phyloP scores from a whole-genome alignment of 2,797 vertebrate species.

The Pelobates cultripes region DNA sequence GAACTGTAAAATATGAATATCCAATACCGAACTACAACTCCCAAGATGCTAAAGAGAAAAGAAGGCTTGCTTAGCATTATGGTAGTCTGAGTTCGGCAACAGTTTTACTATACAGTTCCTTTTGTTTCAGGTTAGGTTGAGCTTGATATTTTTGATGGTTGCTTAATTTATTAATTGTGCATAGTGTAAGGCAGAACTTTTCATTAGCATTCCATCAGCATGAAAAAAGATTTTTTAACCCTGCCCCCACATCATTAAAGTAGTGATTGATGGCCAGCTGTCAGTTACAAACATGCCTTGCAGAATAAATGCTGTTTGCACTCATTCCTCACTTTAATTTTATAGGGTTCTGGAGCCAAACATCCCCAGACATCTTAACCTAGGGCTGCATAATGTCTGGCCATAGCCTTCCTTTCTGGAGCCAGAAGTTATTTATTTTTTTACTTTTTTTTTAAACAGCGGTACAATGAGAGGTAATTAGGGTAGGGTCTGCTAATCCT shows the following conservation, averaged over 20 bases:
- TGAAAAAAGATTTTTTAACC: background rate
- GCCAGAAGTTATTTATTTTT: conserved; percentile 60
- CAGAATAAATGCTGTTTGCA: conserved; percentile 67
- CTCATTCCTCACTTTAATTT: conserved; percentile 79
- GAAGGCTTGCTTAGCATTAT: too few relatives aligned
- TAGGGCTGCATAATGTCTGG: conserved; percentile 76
- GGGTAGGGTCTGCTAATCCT: conserved; percentile 70
- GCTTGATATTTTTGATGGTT: too few relatives aligned
- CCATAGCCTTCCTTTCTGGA: conserved; percentile 73
- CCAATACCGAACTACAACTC: too few relatives aligned
- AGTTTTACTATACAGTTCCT: too few relatives aligned
- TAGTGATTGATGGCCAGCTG: conserved; percentile 58
- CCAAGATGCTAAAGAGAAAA: too few relatives aligned
- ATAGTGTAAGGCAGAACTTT: too few relatives aligned
- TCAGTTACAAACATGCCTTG: conserved; percentile 58
- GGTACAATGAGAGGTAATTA: conserved; percentile 75
- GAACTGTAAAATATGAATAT: too few relatives aligned
- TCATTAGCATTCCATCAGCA: too few relatives aligned
- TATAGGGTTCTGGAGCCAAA: conserved; percentile 76
- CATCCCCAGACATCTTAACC: conserved; percentile 76
- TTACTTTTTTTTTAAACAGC: conserved; percentile 66
- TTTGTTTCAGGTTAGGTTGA: too few relatives aligned
- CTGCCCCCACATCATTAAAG: conserved; percentile 33
- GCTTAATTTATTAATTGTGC: too few relatives aligned
- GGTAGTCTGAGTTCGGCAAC: too few relatives aligned